A percentile compares a stretch with the other conserved stretches of the same genome.
phyloP scores from a whole-genome alignment of 2,797 vertebrate species.

The Gouania willdenowi region DNA sequence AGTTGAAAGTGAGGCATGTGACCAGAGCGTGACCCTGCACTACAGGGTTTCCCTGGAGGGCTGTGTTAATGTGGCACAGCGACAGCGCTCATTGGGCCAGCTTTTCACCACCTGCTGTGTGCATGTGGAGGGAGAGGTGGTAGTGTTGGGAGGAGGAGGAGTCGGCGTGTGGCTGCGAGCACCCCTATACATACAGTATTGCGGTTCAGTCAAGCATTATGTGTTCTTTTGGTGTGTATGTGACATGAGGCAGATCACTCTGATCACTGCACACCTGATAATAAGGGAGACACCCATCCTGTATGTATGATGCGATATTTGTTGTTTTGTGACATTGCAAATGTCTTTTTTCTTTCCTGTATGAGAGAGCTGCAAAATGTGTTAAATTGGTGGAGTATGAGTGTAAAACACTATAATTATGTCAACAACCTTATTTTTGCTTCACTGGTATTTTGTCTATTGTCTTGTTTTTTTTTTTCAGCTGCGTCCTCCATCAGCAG shows the following conservation, averaged over 20 bases:
- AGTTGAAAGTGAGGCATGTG: conserved; percentile 59
- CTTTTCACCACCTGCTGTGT: conserved; percentile 56
- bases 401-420: not conserved
- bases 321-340: conserved; percentile 27
- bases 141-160: not conserved
- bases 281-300: conserved; percentile 53
- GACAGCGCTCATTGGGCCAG: conserved; percentile 58
- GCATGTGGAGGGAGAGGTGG: not conserved
- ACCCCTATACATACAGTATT: conserved; percentile 30
- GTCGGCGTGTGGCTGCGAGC: conserved; percentile 20
- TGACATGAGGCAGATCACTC: conserved; percentile 48
- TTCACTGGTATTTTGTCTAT: not conserved
- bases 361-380: conserved; percentile 3
- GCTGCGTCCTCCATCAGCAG: conserved; percentile 96
- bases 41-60: conserved; percentile 62
- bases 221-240: conserved; percentile 16
- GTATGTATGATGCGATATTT: not conserved
- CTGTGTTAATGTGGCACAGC: conserved; percentile 67
- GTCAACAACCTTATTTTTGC: not conserved
- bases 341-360: conserved; percentile 1
- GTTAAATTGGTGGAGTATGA: conserved; percentile 3
- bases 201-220: conserved; percentile 8
- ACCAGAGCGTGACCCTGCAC: conserved; percentile 63
- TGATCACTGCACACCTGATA: conserved; percentile 57
- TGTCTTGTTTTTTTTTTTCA: conserved; percentile 29